Percentiles rank a stretch among this genome's conserved stretches.
Evolutionary conservation across 2,888 invertebrate species (phyloP).

Genomic region (Ophonus ardosiacus): DNA sequence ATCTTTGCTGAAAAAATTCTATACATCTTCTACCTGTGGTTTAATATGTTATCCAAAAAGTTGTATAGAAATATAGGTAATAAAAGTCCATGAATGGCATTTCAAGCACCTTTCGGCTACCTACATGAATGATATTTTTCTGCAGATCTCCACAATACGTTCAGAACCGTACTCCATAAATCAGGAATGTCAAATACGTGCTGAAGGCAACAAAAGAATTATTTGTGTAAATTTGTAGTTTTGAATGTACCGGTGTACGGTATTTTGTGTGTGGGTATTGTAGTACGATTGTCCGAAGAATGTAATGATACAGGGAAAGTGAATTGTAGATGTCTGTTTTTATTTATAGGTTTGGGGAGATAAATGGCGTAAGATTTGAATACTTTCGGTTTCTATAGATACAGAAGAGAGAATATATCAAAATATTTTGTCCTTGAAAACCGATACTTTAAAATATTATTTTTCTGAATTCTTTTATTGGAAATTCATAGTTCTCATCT

Average conservation of each 20-base stretch:
- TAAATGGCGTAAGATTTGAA: constrained; percentile 1
- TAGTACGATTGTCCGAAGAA: background rate
- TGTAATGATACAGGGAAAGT: constrained; percentile 13
- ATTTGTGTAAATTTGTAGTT: constrained; percentile 52
- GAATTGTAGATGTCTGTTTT: constrained; percentile 6
- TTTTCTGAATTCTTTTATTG: too few relatives aligned
- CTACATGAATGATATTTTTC: constrained; percentile 47
- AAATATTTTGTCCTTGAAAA: background rate
- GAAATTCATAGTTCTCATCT: too few relatives aligned
- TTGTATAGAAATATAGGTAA: constrained; percentile 47
- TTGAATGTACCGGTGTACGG: constrained; percentile 22
- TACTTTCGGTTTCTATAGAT: constrained; percentile 22
- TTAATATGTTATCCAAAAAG: background rate
- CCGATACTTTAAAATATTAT: too few relatives aligned
- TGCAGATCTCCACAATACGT: constrained; percentile 8
- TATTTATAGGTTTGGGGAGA: constrained; percentile 19
- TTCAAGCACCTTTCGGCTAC: constrained; percentile 26
- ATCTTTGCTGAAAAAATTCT: background rate
- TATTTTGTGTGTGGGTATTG: constrained; percentile 24
- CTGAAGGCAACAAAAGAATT: constrained; percentile 16
- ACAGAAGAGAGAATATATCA: background rate
- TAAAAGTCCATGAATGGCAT: constrained; percentile 12
- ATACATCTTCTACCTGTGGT: background rate
- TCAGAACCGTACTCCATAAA: constrained; percentile 35
- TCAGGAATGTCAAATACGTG: constrained; percentile 51